These are phyloP conservation scores for Pantherophis guttatus DNA, from an alignment of 2,113 vertebrate species.

Conservation along the genomic window DNA sequence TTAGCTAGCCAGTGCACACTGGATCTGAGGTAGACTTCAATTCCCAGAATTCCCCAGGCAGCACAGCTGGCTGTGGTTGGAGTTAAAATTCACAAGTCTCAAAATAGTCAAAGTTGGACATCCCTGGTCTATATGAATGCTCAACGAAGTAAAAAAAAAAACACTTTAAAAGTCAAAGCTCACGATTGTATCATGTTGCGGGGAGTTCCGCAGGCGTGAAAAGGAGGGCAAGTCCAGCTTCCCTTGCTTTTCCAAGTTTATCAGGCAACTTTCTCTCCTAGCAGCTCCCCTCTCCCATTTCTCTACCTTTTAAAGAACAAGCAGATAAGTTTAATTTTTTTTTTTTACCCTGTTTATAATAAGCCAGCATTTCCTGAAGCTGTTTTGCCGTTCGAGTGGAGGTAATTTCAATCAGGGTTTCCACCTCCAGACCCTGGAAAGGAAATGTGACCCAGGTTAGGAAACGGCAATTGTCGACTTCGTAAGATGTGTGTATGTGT, in stretches of 20 bases:
- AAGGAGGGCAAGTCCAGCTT: not conserved
- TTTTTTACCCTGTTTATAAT: constrained; percentile 68
- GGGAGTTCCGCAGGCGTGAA: not conserved
- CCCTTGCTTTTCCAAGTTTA: not conserved
- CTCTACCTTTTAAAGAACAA: no score
- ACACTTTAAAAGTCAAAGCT: not conserved
- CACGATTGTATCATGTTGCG: not conserved
- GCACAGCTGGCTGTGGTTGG: no score
- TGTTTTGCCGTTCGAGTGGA: constrained; percentile 66
- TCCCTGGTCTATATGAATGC: not conserved
- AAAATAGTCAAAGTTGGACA: not conserved
- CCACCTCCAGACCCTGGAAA: constrained; percentile 65
- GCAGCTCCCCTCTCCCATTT: not conserved
- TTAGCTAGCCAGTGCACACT: no score
- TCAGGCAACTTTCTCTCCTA: not conserved
- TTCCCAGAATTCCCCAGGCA: not conserved
- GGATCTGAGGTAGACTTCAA: not conserved
- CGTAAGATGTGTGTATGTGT: not conserved
- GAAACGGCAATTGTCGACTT: accelerated
- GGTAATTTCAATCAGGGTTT: constrained; percentile 75
- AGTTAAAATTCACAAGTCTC: not conserved
- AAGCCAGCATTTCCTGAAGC: constrained; percentile 64
- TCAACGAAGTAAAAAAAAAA: not conserved
- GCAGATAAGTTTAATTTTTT: not conserved
- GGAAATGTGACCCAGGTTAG: not conserved